These are phyloP conservation scores for Chelonus insularis DNA, from an alignment of 1,140 invertebrate species.

Conservation along the genomic window DNA sequence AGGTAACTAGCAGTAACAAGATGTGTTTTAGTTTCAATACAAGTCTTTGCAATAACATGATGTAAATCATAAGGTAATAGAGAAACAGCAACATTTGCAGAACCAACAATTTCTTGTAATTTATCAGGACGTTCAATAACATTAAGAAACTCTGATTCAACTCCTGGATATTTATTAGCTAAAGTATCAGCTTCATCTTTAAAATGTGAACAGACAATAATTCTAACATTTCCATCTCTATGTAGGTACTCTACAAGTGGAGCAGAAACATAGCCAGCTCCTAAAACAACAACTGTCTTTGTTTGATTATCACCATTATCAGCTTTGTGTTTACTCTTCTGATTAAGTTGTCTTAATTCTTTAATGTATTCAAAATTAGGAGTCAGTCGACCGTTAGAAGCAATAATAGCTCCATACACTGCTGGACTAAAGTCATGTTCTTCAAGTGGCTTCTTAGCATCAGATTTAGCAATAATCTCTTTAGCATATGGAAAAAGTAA, in stretches of 20 bases:
- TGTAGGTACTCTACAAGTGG: conserved; percentile 94
- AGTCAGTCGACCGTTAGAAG: conserved; percentile 91
- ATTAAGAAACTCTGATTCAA: conserved; percentile 81
- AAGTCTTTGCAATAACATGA: conserved; percentile 80
- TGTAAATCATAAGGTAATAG: conserved; percentile 93
- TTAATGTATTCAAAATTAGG: conserved; percentile 94
- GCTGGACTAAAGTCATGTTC: conserved; percentile 76
- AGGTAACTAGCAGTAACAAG: conserved; percentile 98
- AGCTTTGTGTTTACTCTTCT: conserved; percentile 51
- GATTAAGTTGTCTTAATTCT: conserved; percentile 71
- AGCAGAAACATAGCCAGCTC: conserved; percentile 91
- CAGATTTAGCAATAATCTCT: conserved; percentile 85
- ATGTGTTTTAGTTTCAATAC: conserved; percentile 83
- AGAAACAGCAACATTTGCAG: conserved; percentile 84
- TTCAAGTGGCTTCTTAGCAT: conserved; percentile 82
- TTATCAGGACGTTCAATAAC: conserved; percentile 73
- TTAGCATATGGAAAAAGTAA: conserved; percentile 85
- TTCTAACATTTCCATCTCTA: conserved; percentile 75
- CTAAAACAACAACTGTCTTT: conserved; percentile 76
- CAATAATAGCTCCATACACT: conserved; percentile 90
- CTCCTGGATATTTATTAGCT: conserved; percentile 75
- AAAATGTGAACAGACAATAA: conserved; percentile 87
- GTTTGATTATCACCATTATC: conserved; percentile 41
- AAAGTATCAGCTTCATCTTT: conserved; percentile 86
- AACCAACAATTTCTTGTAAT: conserved; percentile 71